Base-by-base conservation (phyloP, 2,797 vertebrate genomes). In the Paratrypauchen microcephalus region DNA sequence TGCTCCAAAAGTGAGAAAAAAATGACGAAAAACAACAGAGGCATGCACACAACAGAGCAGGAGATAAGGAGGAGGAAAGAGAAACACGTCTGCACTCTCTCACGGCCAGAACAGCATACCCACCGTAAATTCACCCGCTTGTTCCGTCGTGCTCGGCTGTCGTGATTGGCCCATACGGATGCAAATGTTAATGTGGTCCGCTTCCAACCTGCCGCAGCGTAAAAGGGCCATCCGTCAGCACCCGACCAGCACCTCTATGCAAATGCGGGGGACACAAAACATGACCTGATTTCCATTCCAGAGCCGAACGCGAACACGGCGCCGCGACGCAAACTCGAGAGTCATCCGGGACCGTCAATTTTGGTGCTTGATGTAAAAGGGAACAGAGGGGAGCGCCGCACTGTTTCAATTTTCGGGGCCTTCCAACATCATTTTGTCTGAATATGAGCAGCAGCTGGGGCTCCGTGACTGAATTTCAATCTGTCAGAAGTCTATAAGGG, bases 401-500 rank as follows among this genome's bases (percentile, higher is more conserved):
- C 24, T 18, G 9, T 57, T 28, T 57, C 56, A 57, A 57, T 57
- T 57, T 57, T 57, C 23, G 28, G 26, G 15, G 23, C 26, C 56
- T 28, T 26, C 56, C 4, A 28, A 15, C 26, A 26, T 28, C 3
- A 57, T n/a, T 57, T 28, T 28, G 24, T 57, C 55, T 57, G 24
- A 6, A 30, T 28, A 57, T 48, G 56, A 16, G 56, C 24, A 57
- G 56, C 56, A 26, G 24, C 55, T 57, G 55, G 4, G 55, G 55
- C 36, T 28, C 52, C 16, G 65, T 73, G 75, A 80, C 85, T 75
- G 86, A 89, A 84, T 85, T 79, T 85, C 91, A 91, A 48, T 48
- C 16, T 16, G 15, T 48, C 15, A 48, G 19, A 48, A 18, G 15
- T 48, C 1, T 48, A 48, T 5, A 48, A 48, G 47, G 47, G 18